Evolutionary conservation across 92 coral and sea anemone species (phyloP).

Genomic region (Palythoa grandis): DNA sequence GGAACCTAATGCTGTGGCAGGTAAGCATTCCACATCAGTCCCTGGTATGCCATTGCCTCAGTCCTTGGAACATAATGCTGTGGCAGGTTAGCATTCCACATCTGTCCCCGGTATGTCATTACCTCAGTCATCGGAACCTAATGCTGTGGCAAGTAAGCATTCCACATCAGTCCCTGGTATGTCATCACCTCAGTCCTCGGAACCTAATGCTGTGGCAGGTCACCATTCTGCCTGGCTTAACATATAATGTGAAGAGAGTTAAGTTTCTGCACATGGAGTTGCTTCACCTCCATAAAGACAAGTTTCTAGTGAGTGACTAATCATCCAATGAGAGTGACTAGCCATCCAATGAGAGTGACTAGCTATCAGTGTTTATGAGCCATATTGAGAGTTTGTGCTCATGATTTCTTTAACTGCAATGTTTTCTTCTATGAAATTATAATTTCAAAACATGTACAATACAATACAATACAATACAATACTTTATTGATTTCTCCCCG

Average conservation of each 20-base stretch:
- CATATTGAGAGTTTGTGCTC: too few relatives aligned
- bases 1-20: not conserved
- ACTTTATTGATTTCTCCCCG: too few relatives aligned
- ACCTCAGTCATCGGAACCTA: not conserved
- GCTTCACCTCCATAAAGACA: too few relatives aligned
- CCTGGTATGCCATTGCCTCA: not conserved
- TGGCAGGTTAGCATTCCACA: not conserved
- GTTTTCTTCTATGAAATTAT: not conserved
- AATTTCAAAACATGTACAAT: not conserved
- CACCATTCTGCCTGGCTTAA: too few relatives aligned
- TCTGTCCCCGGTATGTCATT: constrained; percentile 11
- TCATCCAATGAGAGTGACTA: too few relatives aligned
- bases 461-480: too few relatives aligned
- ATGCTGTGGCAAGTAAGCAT: too few relatives aligned
- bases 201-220: not conserved
- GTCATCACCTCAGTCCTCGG: not conserved
- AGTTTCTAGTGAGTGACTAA: too few relatives aligned
- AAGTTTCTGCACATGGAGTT: too few relatives aligned
- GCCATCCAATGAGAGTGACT: too few relatives aligned
- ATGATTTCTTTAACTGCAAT: not conserved
- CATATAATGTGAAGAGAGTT: too few relatives aligned
- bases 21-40: not conserved
- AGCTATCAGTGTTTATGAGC: too few relatives aligned
- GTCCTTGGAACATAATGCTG: not conserved
- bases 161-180: constrained; percentile 20